These are phyloP conservation scores for Polietes domitor DNA, from an alignment of 2,888 invertebrate genomes.

Conservation along the genomic window DNA sequence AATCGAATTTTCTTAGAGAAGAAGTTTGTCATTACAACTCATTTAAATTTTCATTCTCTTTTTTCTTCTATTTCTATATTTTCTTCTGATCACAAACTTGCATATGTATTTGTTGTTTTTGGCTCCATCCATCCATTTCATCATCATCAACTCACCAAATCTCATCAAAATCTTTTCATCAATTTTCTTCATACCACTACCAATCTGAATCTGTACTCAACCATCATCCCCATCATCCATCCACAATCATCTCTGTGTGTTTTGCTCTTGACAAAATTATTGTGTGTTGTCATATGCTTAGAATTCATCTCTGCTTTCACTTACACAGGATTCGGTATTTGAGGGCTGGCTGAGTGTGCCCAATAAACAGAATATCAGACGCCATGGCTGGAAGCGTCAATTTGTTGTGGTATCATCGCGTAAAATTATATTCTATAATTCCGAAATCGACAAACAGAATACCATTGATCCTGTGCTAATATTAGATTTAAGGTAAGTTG, in stretches of 20 bases:
- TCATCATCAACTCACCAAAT: background rate
- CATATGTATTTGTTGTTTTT: background rate
- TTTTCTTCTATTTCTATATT: conserved; percentile 63
- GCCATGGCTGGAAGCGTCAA: conserved; percentile 98
- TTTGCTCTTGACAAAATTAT: too few relatives aligned
- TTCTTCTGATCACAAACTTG: conserved; percentile 36
- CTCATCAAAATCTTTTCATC: background rate
- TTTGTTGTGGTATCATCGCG: conserved; percentile 98
- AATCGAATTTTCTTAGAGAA: conserved; percentile 22
- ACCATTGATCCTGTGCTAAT: conserved; percentile 95
- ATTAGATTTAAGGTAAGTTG: conserved; percentile 93
- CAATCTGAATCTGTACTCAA: background rate
- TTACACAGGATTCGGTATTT: conserved; percentile 86
- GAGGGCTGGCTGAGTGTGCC: conserved; percentile 98
- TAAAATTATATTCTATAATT: conserved; percentile 98
- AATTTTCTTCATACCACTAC: background rate
- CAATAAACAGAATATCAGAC: conserved; percentile 95
- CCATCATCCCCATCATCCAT: background rate
- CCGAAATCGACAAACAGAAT: conserved; percentile 95
- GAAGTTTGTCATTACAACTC: conserved; percentile 48
- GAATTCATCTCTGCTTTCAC: conserved; percentile 76
- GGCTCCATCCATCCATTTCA: conserved; percentile 6
- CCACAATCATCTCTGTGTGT: too few relatives aligned
- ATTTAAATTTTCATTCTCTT: conserved; percentile 40
- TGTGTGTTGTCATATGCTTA: conserved; percentile 55